These are phyloP conservation scores for Hemibagrus guttatus DNA, from an alignment of 2,797 vertebrate genomes.

Conservation along the genomic window DNA sequence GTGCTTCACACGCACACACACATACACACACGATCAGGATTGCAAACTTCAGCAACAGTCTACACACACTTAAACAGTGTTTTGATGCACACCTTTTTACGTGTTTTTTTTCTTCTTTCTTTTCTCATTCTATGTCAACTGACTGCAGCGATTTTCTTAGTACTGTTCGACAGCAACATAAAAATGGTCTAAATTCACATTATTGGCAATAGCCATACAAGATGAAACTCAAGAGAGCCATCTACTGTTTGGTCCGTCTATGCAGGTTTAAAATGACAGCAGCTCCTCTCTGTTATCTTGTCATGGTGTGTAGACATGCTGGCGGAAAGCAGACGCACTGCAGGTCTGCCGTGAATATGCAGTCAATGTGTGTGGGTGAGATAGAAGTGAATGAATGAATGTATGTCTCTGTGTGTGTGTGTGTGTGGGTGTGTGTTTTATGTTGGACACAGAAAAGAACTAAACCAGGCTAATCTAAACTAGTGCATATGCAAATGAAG, in stretches of 20 bases:
- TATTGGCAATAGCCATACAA: slow-evolving; percentile 10
- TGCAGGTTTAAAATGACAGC: slow-evolving; percentile 13
- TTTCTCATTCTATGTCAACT: not conserved
- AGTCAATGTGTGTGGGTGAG: not conserved
- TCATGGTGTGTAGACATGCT: not conserved
- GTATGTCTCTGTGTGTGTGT: not conserved
- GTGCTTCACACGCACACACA: not conserved
- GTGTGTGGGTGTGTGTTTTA: not conserved
- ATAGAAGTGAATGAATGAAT: not conserved
- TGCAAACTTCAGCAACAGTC: not conserved
- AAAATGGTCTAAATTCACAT: not conserved
- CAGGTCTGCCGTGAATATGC: not conserved
- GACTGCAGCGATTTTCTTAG: not conserved
- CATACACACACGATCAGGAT: not conserved
- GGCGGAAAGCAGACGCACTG: not conserved
- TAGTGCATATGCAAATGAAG: not conserved
- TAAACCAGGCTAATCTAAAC: not conserved
- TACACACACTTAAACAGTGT: not conserved
- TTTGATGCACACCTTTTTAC: not conserved
- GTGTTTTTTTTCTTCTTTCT: not conserved
- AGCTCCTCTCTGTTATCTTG: slow-evolving; percentile 18
- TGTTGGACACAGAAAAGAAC: not conserved
- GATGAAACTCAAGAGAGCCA: slow-evolving; percentile 96
- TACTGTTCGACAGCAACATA: not conserved
- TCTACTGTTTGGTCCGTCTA: slow-evolving; percentile 87